A percentile compares a stretch with the other conserved stretches of the same genome.
phyloP scores from a whole-genome alignment of 2,797 vertebrate species.

The Lepilemur septentrionalis region DNA sequence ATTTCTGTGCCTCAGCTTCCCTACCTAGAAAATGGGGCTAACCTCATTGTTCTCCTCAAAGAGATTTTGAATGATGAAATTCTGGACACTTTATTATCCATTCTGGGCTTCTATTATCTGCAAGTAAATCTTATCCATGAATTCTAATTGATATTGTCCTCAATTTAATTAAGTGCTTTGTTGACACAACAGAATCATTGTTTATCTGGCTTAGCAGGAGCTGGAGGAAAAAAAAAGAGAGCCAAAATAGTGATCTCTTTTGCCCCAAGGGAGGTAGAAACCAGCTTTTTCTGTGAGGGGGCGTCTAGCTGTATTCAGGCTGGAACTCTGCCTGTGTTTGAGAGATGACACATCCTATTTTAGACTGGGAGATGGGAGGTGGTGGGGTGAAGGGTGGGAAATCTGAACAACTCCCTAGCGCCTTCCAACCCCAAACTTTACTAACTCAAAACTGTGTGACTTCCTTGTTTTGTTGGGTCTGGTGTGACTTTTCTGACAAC shows the following conservation, averaged over 20 bases:
- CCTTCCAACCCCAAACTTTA: not conserved
- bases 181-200: conserved; percentile 70
- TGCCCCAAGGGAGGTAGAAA: conserved; percentile 27
- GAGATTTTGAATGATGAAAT: conserved; percentile 39
- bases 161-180: conserved; percentile 70
- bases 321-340: not conserved
- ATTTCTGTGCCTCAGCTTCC: conserved; percentile 42
- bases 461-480: not conserved
- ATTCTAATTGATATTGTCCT: conserved; percentile 64
- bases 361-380: not conserved
- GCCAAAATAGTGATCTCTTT: conserved; percentile 54
- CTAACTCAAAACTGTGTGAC: not conserved
- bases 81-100: not conserved
- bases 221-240: conserved; percentile 56
- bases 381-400: not conserved
- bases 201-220: conserved; percentile 68
- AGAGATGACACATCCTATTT: not conserved
- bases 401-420: not conserved
- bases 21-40: not conserved
- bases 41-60: not conserved
- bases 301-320: not conserved
- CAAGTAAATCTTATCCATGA: conserved; percentile 41
- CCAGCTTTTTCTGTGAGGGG: conserved; percentile 20
- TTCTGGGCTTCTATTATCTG: not conserved
- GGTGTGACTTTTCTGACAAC: not conserved